Base-by-base conservation (phyloP, 2,888 invertebrate species). In the Tachina lurida region DNA sequence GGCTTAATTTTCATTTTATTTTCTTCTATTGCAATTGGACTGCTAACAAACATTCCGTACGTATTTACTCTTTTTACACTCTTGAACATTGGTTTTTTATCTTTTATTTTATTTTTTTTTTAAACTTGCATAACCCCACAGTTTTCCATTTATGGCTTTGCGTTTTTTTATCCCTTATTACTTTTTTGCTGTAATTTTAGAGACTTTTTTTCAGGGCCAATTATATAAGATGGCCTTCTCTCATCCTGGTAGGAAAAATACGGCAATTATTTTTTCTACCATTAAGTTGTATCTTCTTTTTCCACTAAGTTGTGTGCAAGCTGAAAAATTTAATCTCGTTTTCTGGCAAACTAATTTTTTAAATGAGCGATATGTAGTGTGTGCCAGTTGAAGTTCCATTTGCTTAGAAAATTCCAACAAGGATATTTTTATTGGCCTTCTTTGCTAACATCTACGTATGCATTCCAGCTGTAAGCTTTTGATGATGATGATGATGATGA, bases 101-200 rank as follows among this genome's bases (percentile, higher is more conserved):
- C 12, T 52, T 54, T 63, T 70, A 39, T 31, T 67, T 31, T 67
- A 17, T 41, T 52, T 82, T 43, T 56, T 54, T 45, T 12, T n/a
- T n/a, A n/a, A 47, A 41, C 43, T 84, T 84, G 67, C 77, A 77
- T 78, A 84, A 84, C 77, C 73, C 39, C 43, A 73, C 71, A 73
- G 68, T 82, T 82, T 82, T 70, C 56, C 76, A 63, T 63, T 82
- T 82, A 63, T 49, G 63, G 71, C 19, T 56, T 63, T 10, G 15
- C 13, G 12, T 54, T 75, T 68, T 54, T 67, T n/a, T 19, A 12
- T 0, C 43, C 31, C 52, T 17, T 45, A 62, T 54, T 47, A 49
- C 31, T 63, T 47, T 65, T 54, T 71, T 52, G 1, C n/a, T n/a
- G 47, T 22, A 43, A 17, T 74, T 80, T 60, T 31, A 67, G 8